A percentile compares a stretch with the other conserved stretches of the same genome.
Conservation (phyloP, 2,888 invertebrate genomes). For the Stegophylla sp. region DNA sequence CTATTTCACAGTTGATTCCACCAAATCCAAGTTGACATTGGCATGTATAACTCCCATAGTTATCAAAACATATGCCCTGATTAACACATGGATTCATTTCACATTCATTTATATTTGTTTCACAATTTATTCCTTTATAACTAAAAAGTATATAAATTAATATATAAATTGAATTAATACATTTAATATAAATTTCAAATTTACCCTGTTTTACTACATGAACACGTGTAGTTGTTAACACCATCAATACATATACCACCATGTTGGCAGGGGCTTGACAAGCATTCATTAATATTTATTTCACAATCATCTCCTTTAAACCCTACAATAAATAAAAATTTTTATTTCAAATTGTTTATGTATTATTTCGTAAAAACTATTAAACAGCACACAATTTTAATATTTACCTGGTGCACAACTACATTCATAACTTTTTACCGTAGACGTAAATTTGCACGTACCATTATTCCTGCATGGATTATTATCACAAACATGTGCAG, state of each 20-base stretch:
- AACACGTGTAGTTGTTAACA: constrained; percentile 68
- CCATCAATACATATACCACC: constrained; percentile 70
- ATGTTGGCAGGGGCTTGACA: constrained; percentile 72
- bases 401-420: constrained; percentile 69
- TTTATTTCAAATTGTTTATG: not conserved
- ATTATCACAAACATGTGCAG: constrained; percentile 71
- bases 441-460: constrained; percentile 71
- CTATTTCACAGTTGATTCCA: constrained; percentile 78
- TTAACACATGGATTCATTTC: constrained; percentile 77
- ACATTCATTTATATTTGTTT: constrained; percentile 85
- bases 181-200: not conserved
- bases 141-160: constrained; percentile 21
- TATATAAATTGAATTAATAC: not conserved
- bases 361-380: not conserved
- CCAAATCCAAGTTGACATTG: constrained; percentile 76
- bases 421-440: constrained; percentile 69
- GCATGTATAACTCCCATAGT: constrained; percentile 80
- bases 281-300: constrained; percentile 84
- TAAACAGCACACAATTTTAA: too few species aligned
- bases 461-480: constrained; percentile 83
- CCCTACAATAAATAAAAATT: constrained; percentile 8
- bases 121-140: constrained; percentile 77
- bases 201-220: constrained; percentile 65
- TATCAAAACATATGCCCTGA: constrained; percentile 80
- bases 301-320: constrained; percentile 67